Percentiles rank a stretch among this genome's conserved stretches.
These are phyloP conservation scores for Sebastes reedi DNA, from an alignment of 2,797 vertebrate species.

Conservation along the genomic window DNA sequence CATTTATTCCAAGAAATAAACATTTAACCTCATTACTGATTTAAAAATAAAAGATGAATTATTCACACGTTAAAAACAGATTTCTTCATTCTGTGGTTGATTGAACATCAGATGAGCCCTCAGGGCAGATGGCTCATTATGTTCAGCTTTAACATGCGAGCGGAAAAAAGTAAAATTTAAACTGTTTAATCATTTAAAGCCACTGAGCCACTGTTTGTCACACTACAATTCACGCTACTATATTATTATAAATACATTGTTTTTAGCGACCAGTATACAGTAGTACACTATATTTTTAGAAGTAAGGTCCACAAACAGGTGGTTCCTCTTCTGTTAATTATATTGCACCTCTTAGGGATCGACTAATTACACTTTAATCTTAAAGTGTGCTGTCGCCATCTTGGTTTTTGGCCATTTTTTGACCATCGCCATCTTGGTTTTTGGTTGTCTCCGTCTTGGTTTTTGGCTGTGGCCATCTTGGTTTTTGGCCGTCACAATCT, in stretches of 20 bases:
- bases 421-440: too few species aligned
- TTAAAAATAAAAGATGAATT: neutral
- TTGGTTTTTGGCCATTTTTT: too few species aligned
- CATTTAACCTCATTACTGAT: neutral
- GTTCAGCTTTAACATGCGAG: neutral
- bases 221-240: neutral
- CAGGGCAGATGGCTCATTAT: neutral
- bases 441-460: too few species aligned
- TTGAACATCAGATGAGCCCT: neutral
- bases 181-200: neutral
- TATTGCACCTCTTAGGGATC: too few species aligned
- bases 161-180: neutral
- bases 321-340: too few species aligned
- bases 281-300: neutral
- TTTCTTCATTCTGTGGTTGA: neutral
- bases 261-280: neutral
- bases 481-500: accelerated
- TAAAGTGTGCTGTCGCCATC: too few species aligned
- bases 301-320: too few species aligned
- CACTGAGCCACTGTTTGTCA: neutral
- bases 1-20: neutral
- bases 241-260: neutral
- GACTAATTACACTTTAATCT: too few species aligned
- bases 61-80: neutral
- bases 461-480: too few species aligned